Evolutionary conservation across 2,888 invertebrate species (phyloP), one percentile per base, ranked within the genome.

Genomic region (Nomada ferruginata): DNA sequence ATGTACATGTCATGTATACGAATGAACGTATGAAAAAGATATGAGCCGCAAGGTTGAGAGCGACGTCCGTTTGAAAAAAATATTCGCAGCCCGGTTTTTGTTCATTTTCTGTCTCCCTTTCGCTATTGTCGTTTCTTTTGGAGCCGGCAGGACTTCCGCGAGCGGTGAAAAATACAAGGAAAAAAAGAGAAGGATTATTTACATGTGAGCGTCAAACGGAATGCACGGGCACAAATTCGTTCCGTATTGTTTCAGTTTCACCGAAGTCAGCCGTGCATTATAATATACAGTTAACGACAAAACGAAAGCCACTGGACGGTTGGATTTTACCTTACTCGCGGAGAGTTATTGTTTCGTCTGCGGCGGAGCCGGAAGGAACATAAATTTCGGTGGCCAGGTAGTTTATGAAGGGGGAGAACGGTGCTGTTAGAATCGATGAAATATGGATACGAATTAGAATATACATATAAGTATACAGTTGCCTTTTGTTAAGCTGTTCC

Each of bases 11-110:
- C 20, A 61, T 74, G 79, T 74, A 74, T 75, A 52, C 80, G 52
- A 71, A 82, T 59, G 66, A 29, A 15, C 70, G 60, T 44, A 74
- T 66, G 74, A 79, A 79, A 74, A 74, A 65, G 78, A 66, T 60
- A 71, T 26, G 47, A 70, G 47, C 36, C 53, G 47, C 60, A 42
- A 65, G 63, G 55, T 55, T 50, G 50, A 29, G 69, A 59, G 15
- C 71, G 36, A 60, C 13, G 36, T 20, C 9, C 10, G 71, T 79
- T 71, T 71, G 57, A 47, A 13, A 47, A 66, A 79, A 79, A 79
- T 71, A 66, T 42, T 60, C 9, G 50, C 50, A 18, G 44, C 20
- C 26, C 36, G 50, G 20, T 55, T 47, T 52, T 61, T 36, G 60
- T 44, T 47, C 26, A 10, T 53, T 66, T 59, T 55, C 23, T 26